Conservation (phyloP, 2,113 vertebrate genomes). For the Onychorhynchus coronatus region DNA sequence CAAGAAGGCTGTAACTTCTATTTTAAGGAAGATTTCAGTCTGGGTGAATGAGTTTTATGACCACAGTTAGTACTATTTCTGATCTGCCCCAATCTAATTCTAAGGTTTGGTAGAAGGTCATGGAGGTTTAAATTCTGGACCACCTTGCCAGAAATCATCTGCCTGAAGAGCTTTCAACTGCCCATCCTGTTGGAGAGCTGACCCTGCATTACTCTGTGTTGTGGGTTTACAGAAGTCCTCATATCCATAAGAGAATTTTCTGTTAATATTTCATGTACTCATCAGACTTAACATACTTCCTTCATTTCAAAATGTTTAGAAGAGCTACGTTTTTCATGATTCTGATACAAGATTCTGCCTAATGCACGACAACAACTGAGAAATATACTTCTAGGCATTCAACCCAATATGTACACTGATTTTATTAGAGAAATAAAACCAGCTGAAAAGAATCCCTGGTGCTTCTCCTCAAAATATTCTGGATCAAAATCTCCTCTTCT, state of each 20-base stretch:
- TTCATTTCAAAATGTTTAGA: background rate
- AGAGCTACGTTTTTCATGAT: background rate
- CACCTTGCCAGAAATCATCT: constrained; percentile 7
- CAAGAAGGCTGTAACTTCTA: constrained; percentile 60
- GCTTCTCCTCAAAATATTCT: background rate
- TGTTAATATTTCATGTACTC: background rate
- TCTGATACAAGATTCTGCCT: background rate
- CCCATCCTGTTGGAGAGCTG: background rate
- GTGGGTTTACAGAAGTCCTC: background rate
- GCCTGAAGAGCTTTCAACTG: constrained; percentile 1
- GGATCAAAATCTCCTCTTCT: background rate
- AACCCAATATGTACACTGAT: background rate
- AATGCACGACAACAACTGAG: background rate
- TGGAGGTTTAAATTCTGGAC: constrained; percentile 16
- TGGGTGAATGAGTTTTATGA: constrained; percentile 47
- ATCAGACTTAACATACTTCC: background rate
- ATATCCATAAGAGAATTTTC: background rate
- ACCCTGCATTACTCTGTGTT: background rate
- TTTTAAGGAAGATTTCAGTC: constrained; percentile 51
- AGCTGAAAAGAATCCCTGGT: background rate
- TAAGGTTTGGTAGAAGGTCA: constrained; percentile 55
- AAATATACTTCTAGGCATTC: background rate
- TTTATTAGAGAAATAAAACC: background rate
- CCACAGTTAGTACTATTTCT: background rate
- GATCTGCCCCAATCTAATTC: constrained; percentile 32